phyloP scores from a whole-genome alignment of 2,888 invertebrate species.

The Leuctra nigra region DNA sequence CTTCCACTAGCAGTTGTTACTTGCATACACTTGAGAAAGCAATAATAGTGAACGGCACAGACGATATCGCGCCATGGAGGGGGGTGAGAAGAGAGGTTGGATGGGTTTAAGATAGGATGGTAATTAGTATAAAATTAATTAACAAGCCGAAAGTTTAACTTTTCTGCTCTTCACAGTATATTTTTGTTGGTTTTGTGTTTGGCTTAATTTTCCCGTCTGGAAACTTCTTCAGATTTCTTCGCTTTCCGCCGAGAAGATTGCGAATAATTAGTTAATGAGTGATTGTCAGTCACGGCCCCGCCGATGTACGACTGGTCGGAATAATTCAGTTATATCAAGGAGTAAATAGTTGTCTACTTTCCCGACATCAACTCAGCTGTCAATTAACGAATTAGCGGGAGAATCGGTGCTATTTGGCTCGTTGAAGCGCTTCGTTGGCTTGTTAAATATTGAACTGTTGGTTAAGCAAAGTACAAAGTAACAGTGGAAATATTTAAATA shows the following conservation, averaged over 20 bases:
- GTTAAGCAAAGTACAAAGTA: no score
- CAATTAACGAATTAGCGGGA: not conserved
- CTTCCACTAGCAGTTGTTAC: constrained; percentile 2
- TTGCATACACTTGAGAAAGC: constrained; percentile 20
- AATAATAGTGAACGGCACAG: constrained; percentile 8
- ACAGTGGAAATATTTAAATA: no score
- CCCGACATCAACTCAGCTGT: not conserved
- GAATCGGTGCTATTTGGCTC: no score
- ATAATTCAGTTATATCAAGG: not conserved
- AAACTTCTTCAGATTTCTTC: not conserved
- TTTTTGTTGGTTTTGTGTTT: constrained; percentile 1
- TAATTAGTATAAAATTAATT: constrained; percentile 27
- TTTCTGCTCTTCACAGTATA: constrained; percentile 2
- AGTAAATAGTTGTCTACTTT: not conserved
- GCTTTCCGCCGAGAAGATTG: not conserved
- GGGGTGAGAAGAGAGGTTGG: constrained; percentile 8
- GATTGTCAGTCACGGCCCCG: no score
- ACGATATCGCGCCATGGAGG: not conserved
- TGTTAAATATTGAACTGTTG: no score
- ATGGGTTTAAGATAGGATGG: constrained; percentile 4
- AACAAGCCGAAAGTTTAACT: constrained; percentile 24
- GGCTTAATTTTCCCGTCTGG: not conserved
- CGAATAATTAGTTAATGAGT: constrained; percentile 2
- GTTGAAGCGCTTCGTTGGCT: no score
- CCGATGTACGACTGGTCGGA: not conserved